Conservation (phyloP, 1,140 invertebrate genomes). For the Halesus radiatus region DNA sequence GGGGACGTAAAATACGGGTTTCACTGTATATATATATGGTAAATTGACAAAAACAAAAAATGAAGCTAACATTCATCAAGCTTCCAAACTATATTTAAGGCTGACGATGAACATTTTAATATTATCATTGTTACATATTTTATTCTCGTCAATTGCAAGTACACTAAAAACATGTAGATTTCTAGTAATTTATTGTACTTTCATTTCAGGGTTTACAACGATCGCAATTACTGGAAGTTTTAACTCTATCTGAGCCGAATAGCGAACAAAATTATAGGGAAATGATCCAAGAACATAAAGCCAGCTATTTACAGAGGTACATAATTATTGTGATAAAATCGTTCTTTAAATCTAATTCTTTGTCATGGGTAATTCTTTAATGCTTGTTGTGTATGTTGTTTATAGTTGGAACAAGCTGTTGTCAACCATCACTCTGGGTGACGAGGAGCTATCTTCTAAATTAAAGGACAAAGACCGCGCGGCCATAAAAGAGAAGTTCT, state of each 20-base stretch:
- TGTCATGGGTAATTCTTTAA: neutral
- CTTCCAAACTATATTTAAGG: no score
- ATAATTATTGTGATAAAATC: constrained; percentile 2
- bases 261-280: constrained; percentile 88
- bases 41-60: no score
- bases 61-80: no score
- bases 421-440: constrained; percentile 79
- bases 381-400: constrained; percentile 40
- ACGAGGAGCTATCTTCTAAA: constrained; percentile 76
- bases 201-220: constrained; percentile 80
- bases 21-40: no score
- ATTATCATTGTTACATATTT: no score
- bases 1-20: no score
- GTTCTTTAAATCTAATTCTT: neutral
- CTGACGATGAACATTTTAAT: no score
- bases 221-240: constrained; percentile 85
- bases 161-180: no score
- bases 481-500: constrained; percentile 94
- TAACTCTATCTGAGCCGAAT: constrained; percentile 83
- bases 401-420: constrained; percentile 87
- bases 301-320: constrained; percentile 83
- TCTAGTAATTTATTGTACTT: constrained; percentile 10
- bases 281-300: constrained; percentile 85
- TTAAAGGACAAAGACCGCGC: constrained; percentile 90
- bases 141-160: no score